Evolutionary conservation across 2,888 invertebrate genomes (phyloP).

Genomic region (Eulithis prunata): DNA sequence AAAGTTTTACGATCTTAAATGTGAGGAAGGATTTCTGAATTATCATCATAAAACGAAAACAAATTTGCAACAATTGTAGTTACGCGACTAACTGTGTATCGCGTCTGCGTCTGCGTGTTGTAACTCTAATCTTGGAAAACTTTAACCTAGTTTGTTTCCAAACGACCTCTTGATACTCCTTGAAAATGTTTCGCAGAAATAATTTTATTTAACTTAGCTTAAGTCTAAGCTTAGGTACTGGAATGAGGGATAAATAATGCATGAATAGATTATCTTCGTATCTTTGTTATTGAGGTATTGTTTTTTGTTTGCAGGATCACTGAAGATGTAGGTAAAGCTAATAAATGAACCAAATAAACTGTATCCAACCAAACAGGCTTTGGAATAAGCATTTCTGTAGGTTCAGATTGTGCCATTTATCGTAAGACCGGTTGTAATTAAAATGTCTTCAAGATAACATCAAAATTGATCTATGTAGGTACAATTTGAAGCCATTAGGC

Average conservation of each 20-base stretch:
- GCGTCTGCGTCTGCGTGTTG: conserved; percentile 53
- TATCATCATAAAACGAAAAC: conserved; percentile 64
- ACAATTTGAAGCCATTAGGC: conserved; percentile 38
- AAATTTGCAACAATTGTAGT: conserved; percentile 63
- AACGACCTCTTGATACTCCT: conserved; percentile 53
- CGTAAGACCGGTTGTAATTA: conserved; percentile 17
- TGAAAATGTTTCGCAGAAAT: conserved; percentile 46
- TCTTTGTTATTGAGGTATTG: conserved; percentile 17
- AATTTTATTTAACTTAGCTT: conserved; percentile 25
- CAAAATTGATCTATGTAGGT: conserved; percentile 36
- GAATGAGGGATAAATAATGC: conserved; percentile 24
- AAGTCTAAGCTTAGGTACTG: conserved; percentile 14
- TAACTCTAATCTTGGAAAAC: conserved; percentile 66
- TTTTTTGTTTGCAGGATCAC: conserved; percentile 8
- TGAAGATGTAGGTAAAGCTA: background rate
- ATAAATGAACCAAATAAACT: background rate
- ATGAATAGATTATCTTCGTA: conserved; percentile 18
- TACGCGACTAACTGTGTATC: conserved; percentile 46
- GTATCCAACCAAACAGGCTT: background rate
- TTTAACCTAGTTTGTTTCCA: conserved; percentile 61
- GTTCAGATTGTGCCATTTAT: conserved; percentile 13
- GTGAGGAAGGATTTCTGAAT: conserved; percentile 62
- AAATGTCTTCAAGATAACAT: conserved; percentile 34
- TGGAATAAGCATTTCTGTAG: conserved; percentile 1
- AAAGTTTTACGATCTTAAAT: conserved; percentile 52